These are phyloP conservation scores for Emmelina monodactyla DNA, from an alignment of 2,888 invertebrate genomes.

Conservation along the genomic window DNA sequence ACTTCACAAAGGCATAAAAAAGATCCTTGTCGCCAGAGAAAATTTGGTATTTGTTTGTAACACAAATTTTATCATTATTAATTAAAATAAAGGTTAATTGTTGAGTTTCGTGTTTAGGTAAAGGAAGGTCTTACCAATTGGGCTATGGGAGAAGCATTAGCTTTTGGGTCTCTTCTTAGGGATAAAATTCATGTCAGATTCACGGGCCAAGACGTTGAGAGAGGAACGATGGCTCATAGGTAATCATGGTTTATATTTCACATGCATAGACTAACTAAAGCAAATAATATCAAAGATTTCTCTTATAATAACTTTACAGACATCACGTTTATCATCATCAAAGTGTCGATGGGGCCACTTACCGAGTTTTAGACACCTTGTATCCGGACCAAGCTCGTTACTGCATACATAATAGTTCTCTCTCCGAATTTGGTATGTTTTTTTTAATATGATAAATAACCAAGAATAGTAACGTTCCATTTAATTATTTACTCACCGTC, in stretches of 20 bases:
- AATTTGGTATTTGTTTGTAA: no score
- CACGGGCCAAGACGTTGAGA: slow-evolving; percentile 81
- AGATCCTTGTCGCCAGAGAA: slow-evolving; percentile 31
- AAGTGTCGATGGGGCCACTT: slow-evolving; percentile 72
- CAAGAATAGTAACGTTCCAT: no score
- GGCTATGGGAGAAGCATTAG: slow-evolving; percentile 83
- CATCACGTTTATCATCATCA: slow-evolving; percentile 87
- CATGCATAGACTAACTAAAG: no score
- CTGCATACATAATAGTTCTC: slow-evolving; percentile 79
- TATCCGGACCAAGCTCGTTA: slow-evolving; percentile 79
- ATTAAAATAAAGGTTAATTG: no score
- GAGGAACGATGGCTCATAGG: slow-evolving; percentile 78
- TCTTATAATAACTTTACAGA: slow-evolving; percentile 42
- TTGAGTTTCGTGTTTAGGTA: slow-evolving; percentile 33
- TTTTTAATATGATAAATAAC: no score
- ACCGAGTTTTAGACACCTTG: slow-evolving; percentile 71
- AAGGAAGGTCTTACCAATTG: slow-evolving; percentile 73
- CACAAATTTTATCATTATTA: no score
- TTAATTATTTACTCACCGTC: no score
- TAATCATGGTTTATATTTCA: no score
- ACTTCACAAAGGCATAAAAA: slow-evolving; percentile 42
- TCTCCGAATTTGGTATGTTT: slow-evolving; percentile 72
- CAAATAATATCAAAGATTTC: no score
- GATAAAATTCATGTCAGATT: slow-evolving; percentile 79
- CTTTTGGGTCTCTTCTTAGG: slow-evolving; percentile 77